Percentiles rank a stretch among this genome's conserved stretches.
Conservation (phyloP, 2,113 vertebrate genomes). For the Cyanoderma ruficeps region DNA sequence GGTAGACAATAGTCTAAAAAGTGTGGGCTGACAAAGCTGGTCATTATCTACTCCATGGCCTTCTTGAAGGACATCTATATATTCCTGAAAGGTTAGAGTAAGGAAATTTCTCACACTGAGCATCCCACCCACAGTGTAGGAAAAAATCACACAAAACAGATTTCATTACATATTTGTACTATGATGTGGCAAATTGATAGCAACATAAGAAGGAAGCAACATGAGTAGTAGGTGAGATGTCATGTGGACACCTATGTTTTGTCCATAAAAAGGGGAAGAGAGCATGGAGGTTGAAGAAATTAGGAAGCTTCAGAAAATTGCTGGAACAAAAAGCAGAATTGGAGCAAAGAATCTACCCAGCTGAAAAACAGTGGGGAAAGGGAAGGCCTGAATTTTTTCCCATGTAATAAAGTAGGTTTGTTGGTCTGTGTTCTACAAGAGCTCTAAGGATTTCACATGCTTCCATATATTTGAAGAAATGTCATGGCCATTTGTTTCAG, state of each 20-base stretch:
- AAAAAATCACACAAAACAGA: not conserved
- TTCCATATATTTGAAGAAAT: not conserved
- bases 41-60: not conserved
- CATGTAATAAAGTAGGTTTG: not conserved
- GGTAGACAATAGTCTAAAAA: not conserved
- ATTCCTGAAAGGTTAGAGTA: not conserved
- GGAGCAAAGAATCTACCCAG: not conserved
- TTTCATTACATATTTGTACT: not conserved
- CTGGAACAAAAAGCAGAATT: not conserved
- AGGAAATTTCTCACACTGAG: not conserved
- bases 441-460: not conserved
- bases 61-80: not conserved
- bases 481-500: not conserved
- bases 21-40: not conserved
- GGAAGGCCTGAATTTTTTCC: not conserved
- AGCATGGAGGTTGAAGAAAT: not conserved
- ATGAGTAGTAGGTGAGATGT: not conserved
- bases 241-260: accelerated
- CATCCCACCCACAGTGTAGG: not conserved
- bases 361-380: not conserved
- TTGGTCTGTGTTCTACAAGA: not conserved
- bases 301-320: not conserved
- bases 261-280: not conserved
- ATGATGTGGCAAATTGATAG: not conserved
- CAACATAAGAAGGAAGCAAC: not conserved